Evolutionary conservation across 2,797 vertebrate genomes (phyloP), one percentile per base, ranked within the genome.

Genomic region (Heterohyrax brucei): DNA sequence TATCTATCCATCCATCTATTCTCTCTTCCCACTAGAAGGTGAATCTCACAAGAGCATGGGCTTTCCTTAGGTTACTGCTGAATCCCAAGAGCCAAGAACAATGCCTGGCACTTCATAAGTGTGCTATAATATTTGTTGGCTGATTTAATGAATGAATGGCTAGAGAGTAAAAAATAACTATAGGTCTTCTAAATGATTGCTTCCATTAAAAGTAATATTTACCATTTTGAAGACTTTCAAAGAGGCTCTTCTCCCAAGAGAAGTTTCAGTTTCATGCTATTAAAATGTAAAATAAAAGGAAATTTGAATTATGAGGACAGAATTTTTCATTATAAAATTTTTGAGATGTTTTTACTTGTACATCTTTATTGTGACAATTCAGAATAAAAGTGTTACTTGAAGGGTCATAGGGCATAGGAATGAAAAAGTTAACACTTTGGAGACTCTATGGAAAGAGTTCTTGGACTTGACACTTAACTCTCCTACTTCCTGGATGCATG

Each of bases 201-300:
- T 75, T 59, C 28, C 61, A 91, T 94, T 95, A 87, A 82, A 84
- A 82, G 22, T 79, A 96, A 91, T 72, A 50, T n/a, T 92, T 79
- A 9, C 64, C 80, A 39, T 78, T 87, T 95, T 79, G 53, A 90
- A 95, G 44, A 50, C 50, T 93, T 95, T 92, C 44, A 84, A 46
- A 81, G 78, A 68, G 24, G 9, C 16, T 64, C 87, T 83, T 64
- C 85, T 6, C 44, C 9, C 72, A 94, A 92, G 64, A 78, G 68
- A 88, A 87, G 70, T 90, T 92, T 89, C 53, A 82, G 91, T 92
- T 87, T 90, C 77, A 82, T 79, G 19, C 50, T 78, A 85, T 78
- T n/a, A 95, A 94, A 76, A 44, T 88, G 78, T 78, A 91, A 75
- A 92, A 93, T 83, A 14, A 96, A 95, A 92, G 19, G 19, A 6